These are phyloP conservation scores for Elephantulus edwardii DNA, from an alignment of 2,113 vertebrate genomes.

Conservation along the genomic window DNA sequence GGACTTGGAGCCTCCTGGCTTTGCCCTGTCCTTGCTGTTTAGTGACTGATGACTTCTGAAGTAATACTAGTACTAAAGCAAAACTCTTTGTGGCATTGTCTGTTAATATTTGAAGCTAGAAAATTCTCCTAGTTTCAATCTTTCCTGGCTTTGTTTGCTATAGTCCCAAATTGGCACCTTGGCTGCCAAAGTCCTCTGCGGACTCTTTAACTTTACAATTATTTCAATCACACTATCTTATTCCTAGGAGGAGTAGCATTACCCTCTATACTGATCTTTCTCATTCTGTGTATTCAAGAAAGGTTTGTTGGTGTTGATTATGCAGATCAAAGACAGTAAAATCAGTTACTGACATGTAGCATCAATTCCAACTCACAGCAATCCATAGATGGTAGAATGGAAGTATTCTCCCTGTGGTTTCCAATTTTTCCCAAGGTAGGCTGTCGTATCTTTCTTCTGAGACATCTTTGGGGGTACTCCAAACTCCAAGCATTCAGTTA, in stretches of 20 bases:
- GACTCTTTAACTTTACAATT: background rate
- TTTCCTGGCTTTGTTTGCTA: background rate
- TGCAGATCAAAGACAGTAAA: background rate
- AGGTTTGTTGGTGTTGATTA: background rate
- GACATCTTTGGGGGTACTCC: background rate
- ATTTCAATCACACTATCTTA: background rate
- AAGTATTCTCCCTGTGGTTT: background rate
- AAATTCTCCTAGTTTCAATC: background rate
- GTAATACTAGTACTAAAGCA: background rate
- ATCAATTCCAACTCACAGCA: background rate
- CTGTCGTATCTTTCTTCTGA: background rate
- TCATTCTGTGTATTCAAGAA: background rate
- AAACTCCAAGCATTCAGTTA: background rate
- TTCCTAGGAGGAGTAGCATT: background rate
- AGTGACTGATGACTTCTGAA: background rate
- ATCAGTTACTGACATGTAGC: background rate
- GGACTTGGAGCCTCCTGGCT: background rate
- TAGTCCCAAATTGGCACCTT: background rate
- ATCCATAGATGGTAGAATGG: background rate
- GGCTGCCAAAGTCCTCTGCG: background rate
- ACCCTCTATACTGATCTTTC: background rate
- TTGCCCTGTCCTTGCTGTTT: background rate
- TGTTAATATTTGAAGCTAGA: background rate
- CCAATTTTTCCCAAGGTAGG: background rate
- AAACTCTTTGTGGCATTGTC: background rate